These are phyloP conservation scores for Cremastobaeus sp. DNA, from an alignment of 2,888 invertebrate species.

Conservation along the genomic window DNA sequence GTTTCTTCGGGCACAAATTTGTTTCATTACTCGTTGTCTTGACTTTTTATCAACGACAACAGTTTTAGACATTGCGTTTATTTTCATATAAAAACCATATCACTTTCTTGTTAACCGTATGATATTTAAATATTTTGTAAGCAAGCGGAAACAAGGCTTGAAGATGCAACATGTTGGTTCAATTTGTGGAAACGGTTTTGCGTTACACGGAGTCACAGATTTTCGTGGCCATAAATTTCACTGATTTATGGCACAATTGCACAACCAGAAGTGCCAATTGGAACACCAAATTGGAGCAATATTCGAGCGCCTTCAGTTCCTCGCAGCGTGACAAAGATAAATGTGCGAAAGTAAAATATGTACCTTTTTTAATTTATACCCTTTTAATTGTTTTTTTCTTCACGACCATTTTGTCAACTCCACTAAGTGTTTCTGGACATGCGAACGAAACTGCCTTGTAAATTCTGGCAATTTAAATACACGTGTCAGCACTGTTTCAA, in stretches of 20 bases:
- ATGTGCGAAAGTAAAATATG: slow-evolving; percentile 27
- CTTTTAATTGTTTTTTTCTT: slow-evolving; percentile 19
- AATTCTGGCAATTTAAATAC: no score
- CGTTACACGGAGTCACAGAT: slow-evolving; percentile 22
- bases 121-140: not conserved
- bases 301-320: not conserved
- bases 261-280: slow-evolving; percentile 21
- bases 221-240: slow-evolving; percentile 56
- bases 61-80: not conserved
- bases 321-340: slow-evolving; percentile 20
- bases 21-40: not conserved
- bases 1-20: not conserved
- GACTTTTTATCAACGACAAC: not conserved
- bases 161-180: slow-evolving; percentile 64
- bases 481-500: no score
- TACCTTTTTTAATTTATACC: slow-evolving; percentile 21
- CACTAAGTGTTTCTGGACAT: no score
- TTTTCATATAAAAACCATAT: not conserved
- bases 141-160: not conserved
- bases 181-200: slow-evolving; percentile 61
- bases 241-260: slow-evolving; percentile 57
- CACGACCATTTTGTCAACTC: no score
- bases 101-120: not conserved
- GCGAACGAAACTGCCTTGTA: not conserved
- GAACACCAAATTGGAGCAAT: slow-evolving; percentile 50